Conservation (phyloP, 2,888 invertebrate species). For the Agapetus fuscipes region DNA sequence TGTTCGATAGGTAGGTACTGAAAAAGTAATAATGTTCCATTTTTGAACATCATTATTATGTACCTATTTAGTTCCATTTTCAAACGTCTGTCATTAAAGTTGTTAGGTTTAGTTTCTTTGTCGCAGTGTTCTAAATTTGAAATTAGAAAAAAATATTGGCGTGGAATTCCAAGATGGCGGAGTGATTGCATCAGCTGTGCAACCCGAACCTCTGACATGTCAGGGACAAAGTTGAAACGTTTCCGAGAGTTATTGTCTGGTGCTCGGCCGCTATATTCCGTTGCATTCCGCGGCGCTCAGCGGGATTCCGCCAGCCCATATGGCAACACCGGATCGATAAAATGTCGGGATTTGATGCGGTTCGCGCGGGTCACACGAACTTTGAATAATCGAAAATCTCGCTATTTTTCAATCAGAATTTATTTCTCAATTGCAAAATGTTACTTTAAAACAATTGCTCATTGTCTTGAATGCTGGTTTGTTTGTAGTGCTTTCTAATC, state of each 20-base stretch:
- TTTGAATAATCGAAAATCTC: background rate
- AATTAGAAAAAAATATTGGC: no score
- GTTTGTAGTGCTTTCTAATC: background rate
- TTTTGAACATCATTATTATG: no score
- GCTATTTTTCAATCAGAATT: no score
- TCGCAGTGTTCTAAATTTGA: no score
- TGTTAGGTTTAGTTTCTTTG: no score
- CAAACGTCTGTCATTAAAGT: no score
- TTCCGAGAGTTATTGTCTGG: constrained; percentile 9
- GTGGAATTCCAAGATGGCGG: constrained; percentile 1
- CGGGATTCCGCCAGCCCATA: background rate
- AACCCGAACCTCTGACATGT: constrained; percentile 5
- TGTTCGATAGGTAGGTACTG: no score
- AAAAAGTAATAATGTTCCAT: no score
- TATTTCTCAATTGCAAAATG: no score
- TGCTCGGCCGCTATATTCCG: constrained; percentile 4
- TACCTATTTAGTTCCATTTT: no score
- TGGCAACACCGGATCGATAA: background rate
- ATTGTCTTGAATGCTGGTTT: background rate
- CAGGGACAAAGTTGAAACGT: constrained; percentile 20
- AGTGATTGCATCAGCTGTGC: constrained; percentile 11
- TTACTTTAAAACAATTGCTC: no score
- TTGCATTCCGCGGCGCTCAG: background rate
- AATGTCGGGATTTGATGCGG: background rate
- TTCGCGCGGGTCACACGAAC: constrained; percentile 4